phyloP scores from a whole-genome alignment of 2,888 invertebrate genomes.

The Euplagia quadripunctaria region DNA sequence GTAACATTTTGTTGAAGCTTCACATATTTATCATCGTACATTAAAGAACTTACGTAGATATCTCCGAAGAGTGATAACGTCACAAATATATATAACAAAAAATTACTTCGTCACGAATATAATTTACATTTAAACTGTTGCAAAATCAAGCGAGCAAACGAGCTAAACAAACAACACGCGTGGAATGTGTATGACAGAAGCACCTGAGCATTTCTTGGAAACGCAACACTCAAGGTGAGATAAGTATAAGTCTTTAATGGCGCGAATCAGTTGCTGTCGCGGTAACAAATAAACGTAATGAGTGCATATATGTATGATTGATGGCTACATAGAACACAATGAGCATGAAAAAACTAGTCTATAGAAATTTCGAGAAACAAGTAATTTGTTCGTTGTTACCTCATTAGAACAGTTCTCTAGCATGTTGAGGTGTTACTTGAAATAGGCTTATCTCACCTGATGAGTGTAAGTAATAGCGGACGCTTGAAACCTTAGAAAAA shows the following conservation, averaged over 20 bases:
- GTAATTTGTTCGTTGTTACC: not conserved
- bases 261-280: conserved; percentile 49
- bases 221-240: conserved; percentile 69
- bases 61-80: too few species aligned
- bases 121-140: conserved; percentile 24
- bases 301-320: conserved; percentile 34
- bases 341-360: not conserved
- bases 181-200: conserved; percentile 72
- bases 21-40: too few species aligned
- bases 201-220: conserved; percentile 66
- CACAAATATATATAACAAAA: not conserved
- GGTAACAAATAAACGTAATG: conserved; percentile 42
- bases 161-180: conserved; percentile 58
- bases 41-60: too few species aligned
- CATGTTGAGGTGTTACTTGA: not conserved
- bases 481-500: not conserved
- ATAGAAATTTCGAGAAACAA: conserved; percentile 8
- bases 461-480: not conserved
- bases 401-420: not conserved
- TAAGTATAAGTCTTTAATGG: conserved; percentile 55
- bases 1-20: too few species aligned
- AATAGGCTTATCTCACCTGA: not conserved
- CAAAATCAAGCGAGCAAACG: conserved; percentile 41
- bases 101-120: not conserved
- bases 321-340: conserved; percentile 24